Conservation (phyloP, 1,140 invertebrate species). For the Caenorhabditis elegans region WBcel235 BX284602.5:4197001-4197500, state of each 20-base stretch:
- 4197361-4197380: too few species aligned
- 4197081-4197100: constrained; percentile 25
- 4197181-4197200: neutral
- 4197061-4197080: neutral
- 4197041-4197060: neutral
- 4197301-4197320: too few species aligned
- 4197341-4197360: too few species aligned
- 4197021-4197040: neutral
- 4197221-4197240: neutral
- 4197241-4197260: constrained; percentile 7
- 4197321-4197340: too few species aligned
- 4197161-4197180: neutral
- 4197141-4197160: neutral
- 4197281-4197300: too few species aligned
- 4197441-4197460: too few species aligned
- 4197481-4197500: neutral
- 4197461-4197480: neutral
- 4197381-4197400: too few species aligned
- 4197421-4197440: too few species aligned
- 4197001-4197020: neutral
- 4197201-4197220: neutral
- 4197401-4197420: too few species aligned
- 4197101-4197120: constrained; percentile 32
- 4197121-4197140: neutral
- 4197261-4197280: too few species aligned